These are phyloP conservation scores for Drosophila yakuba DNA, from an alignment of 1,140 invertebrate genomes.

Conservation along the genomic window DNA sequence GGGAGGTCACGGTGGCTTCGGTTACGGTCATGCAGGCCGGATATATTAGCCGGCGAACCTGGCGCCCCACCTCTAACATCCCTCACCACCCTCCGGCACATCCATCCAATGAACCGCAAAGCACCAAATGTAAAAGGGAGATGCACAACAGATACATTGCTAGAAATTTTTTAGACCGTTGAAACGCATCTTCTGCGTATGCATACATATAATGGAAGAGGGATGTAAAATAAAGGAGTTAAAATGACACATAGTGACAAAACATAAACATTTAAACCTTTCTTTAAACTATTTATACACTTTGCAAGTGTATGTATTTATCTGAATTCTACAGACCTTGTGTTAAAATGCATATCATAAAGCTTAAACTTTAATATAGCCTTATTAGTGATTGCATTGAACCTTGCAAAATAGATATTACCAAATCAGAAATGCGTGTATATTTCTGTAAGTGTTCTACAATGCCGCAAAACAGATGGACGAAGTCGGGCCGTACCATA, in stretches of 20 bases:
- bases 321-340: too few relatives aligned
- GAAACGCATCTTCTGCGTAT: too few relatives aligned
- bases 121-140: constrained; percentile 51
- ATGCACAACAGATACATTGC: constrained; percentile 19
- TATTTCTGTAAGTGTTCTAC: constrained; percentile 19
- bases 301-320: too few relatives aligned
- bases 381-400: too few relatives aligned
- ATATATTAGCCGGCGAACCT: constrained; percentile 73
- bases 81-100: constrained; percentile 10
- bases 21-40: constrained; percentile 70
- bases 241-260: too few relatives aligned
- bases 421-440: too few relatives aligned
- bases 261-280: too few relatives aligned
- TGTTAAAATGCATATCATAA: too few relatives aligned
- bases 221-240: too few relatives aligned
- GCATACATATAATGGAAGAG: too few relatives aligned
- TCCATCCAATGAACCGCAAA: constrained; percentile 68
- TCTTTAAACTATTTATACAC: too few relatives aligned
- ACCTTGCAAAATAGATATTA: neutral
- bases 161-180: constrained; percentile 2
- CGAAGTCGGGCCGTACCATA: constrained; percentile 57
- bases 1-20: constrained; percentile 44
- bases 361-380: too few relatives aligned
- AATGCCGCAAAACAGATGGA: constrained; percentile 45
- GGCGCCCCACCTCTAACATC: constrained; percentile 14